A percentile compares a stretch with the other conserved stretches of the same genome.
phyloP scores from a whole-genome alignment of 2,888 invertebrate genomes.

The Xestia xanthographa region DNA sequence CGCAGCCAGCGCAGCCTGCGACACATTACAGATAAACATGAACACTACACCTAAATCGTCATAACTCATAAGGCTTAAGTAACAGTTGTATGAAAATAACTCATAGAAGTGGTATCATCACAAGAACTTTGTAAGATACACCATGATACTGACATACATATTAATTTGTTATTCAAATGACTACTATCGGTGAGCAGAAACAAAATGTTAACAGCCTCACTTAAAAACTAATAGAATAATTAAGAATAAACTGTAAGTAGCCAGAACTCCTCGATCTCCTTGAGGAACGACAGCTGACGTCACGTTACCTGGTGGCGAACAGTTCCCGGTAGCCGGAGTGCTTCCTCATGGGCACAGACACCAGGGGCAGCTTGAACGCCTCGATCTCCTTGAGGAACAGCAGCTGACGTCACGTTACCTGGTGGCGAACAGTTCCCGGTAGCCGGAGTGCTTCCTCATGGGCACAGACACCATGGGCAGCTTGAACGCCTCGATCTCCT shows the following conservation, averaged over 20 bases:
- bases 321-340: slow-evolving; percentile 91
- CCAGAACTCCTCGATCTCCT: slow-evolving; percentile 86
- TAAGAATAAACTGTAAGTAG: neutral
- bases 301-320: slow-evolving; percentile 81
- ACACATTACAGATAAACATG: neutral
- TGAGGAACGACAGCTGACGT: slow-evolving; percentile 47
- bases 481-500: slow-evolving; percentile 90
- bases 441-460: slow-evolving; percentile 89
- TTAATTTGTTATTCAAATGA: neutral
- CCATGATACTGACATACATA: neutral
- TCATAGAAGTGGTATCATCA: neutral
- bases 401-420: slow-evolving; percentile 72
- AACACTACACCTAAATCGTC: too few species aligned
- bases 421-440: slow-evolving; percentile 89
- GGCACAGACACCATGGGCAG: slow-evolving; percentile 90
- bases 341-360: slow-evolving; percentile 88
- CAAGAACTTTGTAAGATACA: neutral
- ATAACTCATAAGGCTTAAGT: neutral
- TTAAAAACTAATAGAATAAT: neutral
- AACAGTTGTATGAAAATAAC: neutral
- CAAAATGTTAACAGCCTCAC: neutral
- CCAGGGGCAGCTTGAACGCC: slow-evolving; percentile 89
- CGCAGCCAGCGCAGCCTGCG: slow-evolving; percentile 91
- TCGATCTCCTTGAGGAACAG: slow-evolving; percentile 84
- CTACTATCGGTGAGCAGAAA: neutral